Conservation (phyloP, 2,113 vertebrate species). For the Piaya cayana region DNA sequence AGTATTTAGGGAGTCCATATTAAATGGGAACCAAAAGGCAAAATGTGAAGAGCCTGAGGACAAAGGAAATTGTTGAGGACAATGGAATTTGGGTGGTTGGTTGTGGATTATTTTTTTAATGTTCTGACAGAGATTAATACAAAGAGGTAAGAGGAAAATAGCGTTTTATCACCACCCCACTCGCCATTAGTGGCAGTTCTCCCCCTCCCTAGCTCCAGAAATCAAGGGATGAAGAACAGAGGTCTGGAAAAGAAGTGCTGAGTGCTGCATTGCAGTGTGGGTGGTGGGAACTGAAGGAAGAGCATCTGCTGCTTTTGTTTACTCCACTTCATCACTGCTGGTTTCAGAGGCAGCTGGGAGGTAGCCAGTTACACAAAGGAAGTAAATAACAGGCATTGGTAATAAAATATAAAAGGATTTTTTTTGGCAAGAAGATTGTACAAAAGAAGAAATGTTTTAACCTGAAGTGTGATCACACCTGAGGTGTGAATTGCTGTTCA, state of each 20-base stretch:
- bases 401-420: background rate
- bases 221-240: background rate
- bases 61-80: background rate
- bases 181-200: background rate
- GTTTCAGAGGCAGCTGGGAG: background rate
- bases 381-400: background rate
- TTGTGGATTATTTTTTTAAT: background rate
- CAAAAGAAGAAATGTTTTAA: background rate
- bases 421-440: background rate
- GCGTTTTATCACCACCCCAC: background rate
- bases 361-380: background rate
- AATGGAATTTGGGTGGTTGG: background rate
- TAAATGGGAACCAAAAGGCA: background rate
- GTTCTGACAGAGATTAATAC: background rate
- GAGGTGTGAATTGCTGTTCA: background rate
- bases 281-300: background rate
- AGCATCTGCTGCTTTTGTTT: background rate
- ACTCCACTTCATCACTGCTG: background rate
- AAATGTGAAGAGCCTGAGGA: background rate
- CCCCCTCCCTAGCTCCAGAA: background rate
- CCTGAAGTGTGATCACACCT: background rate
- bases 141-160: background rate
- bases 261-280: background rate
- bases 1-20: background rate
- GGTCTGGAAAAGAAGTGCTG: background rate